Conservation (phyloP, 92 coral and sea anemone species). For the Porites evermanni region DNA sequence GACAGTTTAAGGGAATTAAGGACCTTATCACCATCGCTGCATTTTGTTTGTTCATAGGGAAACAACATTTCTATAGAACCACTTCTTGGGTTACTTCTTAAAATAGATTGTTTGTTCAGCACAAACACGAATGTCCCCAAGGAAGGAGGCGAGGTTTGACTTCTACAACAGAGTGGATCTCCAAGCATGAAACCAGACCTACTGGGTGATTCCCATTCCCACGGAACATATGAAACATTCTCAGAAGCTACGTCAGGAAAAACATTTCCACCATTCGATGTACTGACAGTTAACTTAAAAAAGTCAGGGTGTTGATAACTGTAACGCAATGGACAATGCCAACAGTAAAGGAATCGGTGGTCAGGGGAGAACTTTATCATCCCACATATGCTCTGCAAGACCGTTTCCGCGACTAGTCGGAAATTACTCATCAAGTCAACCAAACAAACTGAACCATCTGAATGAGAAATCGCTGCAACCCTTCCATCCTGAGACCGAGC, state of each 20-base stretch:
- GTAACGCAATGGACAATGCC: too few species aligned
- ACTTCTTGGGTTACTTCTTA: background rate
- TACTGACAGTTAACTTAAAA: background rate
- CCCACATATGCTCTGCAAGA: background rate
- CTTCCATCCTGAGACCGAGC: slow-evolving; percentile 21
- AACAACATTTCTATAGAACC: background rate
- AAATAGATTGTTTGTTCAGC: background rate
- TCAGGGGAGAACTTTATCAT: slow-evolving; percentile 13
- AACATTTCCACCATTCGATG: background rate
- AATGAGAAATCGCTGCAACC: background rate
- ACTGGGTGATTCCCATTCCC: background rate
- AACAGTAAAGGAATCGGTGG: background rate
- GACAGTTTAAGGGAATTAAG: background rate
- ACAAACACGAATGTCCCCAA: background rate
- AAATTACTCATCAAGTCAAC: slow-evolving; percentile 2
- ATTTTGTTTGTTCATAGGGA: background rate
- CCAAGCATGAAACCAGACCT: background rate
- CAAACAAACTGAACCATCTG: background rate
- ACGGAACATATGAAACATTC: background rate
- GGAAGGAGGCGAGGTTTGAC: background rate
- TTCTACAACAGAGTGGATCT: background rate
- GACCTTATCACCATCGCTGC: background rate
- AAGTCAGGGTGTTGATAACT: too few species aligned
- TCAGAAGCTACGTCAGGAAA: background rate
- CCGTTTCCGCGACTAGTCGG: background rate